Evolutionary conservation across 2,888 invertebrate species (phyloP).

Genomic region (Hermaeophaga mercurialis): DNA sequence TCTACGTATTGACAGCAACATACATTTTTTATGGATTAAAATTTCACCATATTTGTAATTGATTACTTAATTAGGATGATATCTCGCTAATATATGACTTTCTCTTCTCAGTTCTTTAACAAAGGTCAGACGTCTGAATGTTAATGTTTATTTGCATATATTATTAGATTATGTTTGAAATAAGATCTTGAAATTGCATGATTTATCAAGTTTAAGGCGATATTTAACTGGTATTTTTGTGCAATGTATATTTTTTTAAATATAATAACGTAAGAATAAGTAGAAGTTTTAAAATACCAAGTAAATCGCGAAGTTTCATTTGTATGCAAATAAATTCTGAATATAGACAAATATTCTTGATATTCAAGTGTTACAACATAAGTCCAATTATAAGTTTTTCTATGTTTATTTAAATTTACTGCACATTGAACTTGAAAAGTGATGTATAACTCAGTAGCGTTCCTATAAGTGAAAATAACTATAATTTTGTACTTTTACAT

Average conservation of each 20-base stretch:
- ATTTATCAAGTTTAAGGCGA: slow-evolving; percentile 7
- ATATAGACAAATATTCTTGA: neutral
- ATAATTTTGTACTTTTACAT: too few relatives aligned
- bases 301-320: neutral
- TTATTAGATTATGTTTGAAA: slow-evolving; percentile 7
- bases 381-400: neutral
- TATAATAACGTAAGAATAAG: too few relatives aligned
- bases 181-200: neutral
- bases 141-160: slow-evolving; percentile 2
- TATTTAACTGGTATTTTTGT: too few relatives aligned
- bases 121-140: slow-evolving; percentile 17
- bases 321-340: neutral
- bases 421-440: too few relatives aligned
- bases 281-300: too few relatives aligned
- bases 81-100: slow-evolving; percentile 4
- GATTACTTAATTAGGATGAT: slow-evolving; percentile 11
- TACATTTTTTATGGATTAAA: neutral
- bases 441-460: too few relatives aligned
- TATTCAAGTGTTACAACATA: neutral
- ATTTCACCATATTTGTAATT: slow-evolving; percentile 13
- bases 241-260: too few relatives aligned
- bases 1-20: slow-evolving; percentile 7
- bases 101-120: neutral
- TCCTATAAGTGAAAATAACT: too few relatives aligned
- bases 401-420: neutral